These are phyloP conservation scores for Drosophila tropicalis DNA, from an alignment of 1,140 invertebrate species.

Conservation along the genomic window DNA sequence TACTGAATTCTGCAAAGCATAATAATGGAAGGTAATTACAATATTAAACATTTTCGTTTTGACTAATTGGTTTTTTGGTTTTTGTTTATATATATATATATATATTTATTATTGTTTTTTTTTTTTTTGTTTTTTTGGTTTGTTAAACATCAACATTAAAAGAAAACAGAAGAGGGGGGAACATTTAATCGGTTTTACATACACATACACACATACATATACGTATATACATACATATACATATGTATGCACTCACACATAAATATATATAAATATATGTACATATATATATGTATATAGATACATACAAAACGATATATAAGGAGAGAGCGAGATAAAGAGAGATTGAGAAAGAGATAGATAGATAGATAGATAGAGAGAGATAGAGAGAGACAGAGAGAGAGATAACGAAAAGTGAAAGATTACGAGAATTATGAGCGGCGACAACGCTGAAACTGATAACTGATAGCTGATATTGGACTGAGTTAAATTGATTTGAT, in stretches of 20 bases:
- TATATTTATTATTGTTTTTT: too few relatives aligned
- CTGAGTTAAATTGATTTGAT: constrained; percentile 30
- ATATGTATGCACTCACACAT: constrained; percentile 31
- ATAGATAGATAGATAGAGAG: not conserved
- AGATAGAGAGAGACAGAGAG: not conserved
- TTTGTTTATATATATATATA: too few relatives aligned
- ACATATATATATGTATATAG: not conserved
- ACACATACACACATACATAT: not conserved
- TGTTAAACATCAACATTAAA: constrained; percentile 18
- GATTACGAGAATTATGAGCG: constrained; percentile 8
- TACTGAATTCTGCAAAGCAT: constrained; percentile 83
- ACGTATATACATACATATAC: not conserved
- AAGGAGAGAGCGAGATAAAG: not conserved
- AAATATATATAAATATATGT: not conserved
- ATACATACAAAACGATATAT: constrained; percentile 22
- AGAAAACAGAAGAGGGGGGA: constrained; percentile 38
- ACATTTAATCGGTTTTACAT: constrained; percentile 70
- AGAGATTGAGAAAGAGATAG: not conserved
- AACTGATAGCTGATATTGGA: constrained; percentile 9
- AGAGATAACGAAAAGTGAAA: constrained; percentile 7
- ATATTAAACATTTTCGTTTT: constrained; percentile 78
- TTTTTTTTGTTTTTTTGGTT: not conserved
- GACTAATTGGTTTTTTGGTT: constrained; percentile 24
- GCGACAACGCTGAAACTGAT: constrained; percentile 13
- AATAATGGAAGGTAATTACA: constrained; percentile 80